Conservation (phyloP, 2,113 vertebrate genomes). For the Oceanodroma tethys region DNA sequence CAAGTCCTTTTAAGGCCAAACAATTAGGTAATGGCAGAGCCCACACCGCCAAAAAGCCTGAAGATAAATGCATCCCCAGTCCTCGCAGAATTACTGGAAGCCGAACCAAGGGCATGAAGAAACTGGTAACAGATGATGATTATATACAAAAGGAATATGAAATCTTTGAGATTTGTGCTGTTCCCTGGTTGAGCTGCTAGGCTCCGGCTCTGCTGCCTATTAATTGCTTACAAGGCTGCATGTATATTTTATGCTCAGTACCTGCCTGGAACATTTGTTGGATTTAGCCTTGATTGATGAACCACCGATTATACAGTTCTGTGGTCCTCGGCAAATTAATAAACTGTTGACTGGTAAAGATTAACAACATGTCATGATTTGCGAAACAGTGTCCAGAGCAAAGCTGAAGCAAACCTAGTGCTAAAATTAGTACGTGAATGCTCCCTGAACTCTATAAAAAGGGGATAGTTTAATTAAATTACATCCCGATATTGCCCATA, state of each 20-base stretch:
- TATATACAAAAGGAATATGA: conserved; percentile 24
- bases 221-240: conserved; percentile 64
- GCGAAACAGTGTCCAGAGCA: neutral
- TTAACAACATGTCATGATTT: conserved; percentile 59
- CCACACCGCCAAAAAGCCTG: neutral
- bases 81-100: neutral
- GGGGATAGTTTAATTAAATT: conserved; percentile 66
- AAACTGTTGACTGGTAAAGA: conserved; percentile 66
- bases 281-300: conserved; percentile 66
- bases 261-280: conserved; percentile 65
- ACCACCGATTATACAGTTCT: conserved; percentile 64
- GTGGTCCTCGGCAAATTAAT: conserved; percentile 57
- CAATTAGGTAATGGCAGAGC: conserved; percentile 4
- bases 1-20: neutral
- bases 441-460: conserved; percentile 64
- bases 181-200: neutral
- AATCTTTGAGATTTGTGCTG: conserved; percentile 44
- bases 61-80: conserved; percentile 9
- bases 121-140: conserved; percentile 42
- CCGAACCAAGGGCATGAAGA: neutral
- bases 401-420: conserved; percentile 31
- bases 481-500: conserved; percentile 51
- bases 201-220: conserved; percentile 16
- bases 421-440: conserved; percentile 56
- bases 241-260: conserved; percentile 62